phyloP scores from a whole-genome alignment of 2,113 vertebrate species.

The Hyla sarda region DNA sequence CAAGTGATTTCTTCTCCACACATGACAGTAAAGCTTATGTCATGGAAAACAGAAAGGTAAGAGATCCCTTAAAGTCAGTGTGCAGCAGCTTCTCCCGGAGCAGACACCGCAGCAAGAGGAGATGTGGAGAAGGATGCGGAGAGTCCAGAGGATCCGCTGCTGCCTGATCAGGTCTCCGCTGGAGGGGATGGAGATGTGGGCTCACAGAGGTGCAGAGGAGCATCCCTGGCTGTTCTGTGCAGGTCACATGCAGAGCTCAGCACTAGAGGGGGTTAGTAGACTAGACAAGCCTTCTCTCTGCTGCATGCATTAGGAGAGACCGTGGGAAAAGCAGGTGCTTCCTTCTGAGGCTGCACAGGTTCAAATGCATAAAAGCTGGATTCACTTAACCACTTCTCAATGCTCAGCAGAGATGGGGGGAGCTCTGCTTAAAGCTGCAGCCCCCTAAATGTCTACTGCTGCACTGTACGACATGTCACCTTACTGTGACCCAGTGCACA shows the following conservation, averaged over 20 bases:
- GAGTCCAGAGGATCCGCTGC: slow-evolving; percentile 24
- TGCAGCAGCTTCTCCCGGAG: slow-evolving; percentile 2
- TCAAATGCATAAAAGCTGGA: slow-evolving; percentile 53
- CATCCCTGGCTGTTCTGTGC: slow-evolving; percentile 47
- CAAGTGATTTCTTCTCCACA: slow-evolving; percentile 26
- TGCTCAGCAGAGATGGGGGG: slow-evolving; percentile 16
- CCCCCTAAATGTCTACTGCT: not conserved
- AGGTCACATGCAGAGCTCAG: slow-evolving; percentile 67
- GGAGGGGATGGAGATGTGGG: slow-evolving; percentile 32
- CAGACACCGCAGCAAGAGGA: not conserved
- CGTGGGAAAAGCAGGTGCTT: slow-evolving; percentile 41
- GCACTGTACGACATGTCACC: not conserved
- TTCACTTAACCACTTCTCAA: slow-evolving; percentile 56
- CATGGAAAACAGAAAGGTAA: slow-evolving; percentile 1
- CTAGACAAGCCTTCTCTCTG: slow-evolving; percentile 69
- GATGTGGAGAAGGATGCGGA: not conserved
- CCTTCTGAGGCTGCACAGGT: slow-evolving; percentile 45
- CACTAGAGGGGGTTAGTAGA: slow-evolving; percentile 90
- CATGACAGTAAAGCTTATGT: not conserved
- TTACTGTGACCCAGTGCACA: not conserved
- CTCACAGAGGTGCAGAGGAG: slow-evolving; percentile 41
- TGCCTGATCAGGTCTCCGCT: slow-evolving; percentile 28
- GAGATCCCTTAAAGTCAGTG: slow-evolving; percentile 23
- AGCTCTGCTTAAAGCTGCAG: slow-evolving; percentile 48
- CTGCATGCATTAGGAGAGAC: not conserved